Percentiles rank a stretch among this genome's conserved stretches.
Conservation (phyloP, 2,113 vertebrate genomes). For the Gadus chalcogrammus region DNA sequence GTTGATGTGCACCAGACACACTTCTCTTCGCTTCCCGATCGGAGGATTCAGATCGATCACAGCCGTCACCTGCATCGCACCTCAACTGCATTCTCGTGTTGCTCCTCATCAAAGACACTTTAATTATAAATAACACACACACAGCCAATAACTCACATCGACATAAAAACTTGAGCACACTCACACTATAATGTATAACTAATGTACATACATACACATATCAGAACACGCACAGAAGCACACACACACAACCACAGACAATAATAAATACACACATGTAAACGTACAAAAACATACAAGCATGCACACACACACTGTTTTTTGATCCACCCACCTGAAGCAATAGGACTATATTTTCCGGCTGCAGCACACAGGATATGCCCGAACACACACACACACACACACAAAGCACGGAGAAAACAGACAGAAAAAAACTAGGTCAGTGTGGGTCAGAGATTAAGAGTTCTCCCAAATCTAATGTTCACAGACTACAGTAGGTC, state of each 20-base stretch:
- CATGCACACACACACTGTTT: neutral
- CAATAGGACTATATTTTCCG: conserved; percentile 86
- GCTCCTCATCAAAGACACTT: no score
- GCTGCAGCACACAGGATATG: conserved; percentile 75
- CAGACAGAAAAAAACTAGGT: conserved; percentile 41
- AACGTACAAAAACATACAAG: neutral
- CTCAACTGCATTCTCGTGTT: no score
- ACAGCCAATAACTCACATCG: no score
- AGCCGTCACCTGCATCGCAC: no score
- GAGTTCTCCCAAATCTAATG: neutral
- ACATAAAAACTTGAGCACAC: no score
- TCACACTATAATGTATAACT: no score
- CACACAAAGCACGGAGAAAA: conserved; percentile 67
- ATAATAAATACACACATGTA: no score
- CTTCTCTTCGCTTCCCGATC: neutral
- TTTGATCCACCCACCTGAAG: conserved; percentile 80
- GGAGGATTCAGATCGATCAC: neutral
- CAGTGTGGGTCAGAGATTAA: conserved; percentile 19
- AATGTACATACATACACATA: no score
- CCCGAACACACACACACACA: conserved; percentile 20
- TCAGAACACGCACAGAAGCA: neutral
- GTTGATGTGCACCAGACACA: no score
- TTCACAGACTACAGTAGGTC: neutral
- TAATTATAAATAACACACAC: no score
- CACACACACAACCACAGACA: neutral